phyloP scores from a whole-genome alignment of 2,888 invertebrate genomes.

The Rambutsinella grinnellia region DNA sequence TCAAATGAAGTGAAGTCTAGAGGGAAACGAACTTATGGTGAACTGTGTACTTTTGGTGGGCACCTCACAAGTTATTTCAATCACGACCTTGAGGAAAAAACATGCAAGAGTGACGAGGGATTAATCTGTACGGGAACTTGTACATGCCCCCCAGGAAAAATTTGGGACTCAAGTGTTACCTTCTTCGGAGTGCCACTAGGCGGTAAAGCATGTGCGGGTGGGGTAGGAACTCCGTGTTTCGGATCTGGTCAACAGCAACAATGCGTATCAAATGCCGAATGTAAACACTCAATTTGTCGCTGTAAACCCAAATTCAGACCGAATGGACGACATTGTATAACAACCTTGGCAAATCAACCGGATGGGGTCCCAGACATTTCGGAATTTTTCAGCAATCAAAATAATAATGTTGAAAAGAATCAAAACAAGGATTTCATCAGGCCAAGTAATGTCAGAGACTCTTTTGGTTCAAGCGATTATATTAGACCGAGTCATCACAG shows the following conservation, averaged over 20 bases:
- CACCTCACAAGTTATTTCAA: slow-evolving; percentile 29
- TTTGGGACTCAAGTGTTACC: slow-evolving; percentile 22
- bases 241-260: neutral
- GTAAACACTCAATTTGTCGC: slow-evolving; percentile 22
- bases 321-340: slow-evolving; percentile 16
- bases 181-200: slow-evolving; percentile 13
- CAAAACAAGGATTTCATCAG: too few relatives aligned
- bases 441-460: too few relatives aligned
- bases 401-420: too few relatives aligned
- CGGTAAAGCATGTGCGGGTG: neutral
- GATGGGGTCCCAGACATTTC: too few relatives aligned
- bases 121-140: slow-evolving; percentile 28
- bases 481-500: too few relatives aligned
- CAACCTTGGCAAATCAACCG: neutral
- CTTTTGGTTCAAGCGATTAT: too few relatives aligned
- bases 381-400: neutral
- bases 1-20: slow-evolving; percentile 15
- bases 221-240: slow-evolving; percentile 25
- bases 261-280: slow-evolving; percentile 24
- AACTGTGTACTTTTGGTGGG: slow-evolving; percentile 25
- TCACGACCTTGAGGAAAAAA: slow-evolving; percentile 15
- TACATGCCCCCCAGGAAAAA: slow-evolving; percentile 8
- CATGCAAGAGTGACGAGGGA: slow-evolving; percentile 28
- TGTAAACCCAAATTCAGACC: slow-evolving; percentile 10
- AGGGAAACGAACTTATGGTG: slow-evolving; percentile 27